phyloP scores from a whole-genome alignment of 2,113 vertebrate species.

The Labeo rohita region DNA sequence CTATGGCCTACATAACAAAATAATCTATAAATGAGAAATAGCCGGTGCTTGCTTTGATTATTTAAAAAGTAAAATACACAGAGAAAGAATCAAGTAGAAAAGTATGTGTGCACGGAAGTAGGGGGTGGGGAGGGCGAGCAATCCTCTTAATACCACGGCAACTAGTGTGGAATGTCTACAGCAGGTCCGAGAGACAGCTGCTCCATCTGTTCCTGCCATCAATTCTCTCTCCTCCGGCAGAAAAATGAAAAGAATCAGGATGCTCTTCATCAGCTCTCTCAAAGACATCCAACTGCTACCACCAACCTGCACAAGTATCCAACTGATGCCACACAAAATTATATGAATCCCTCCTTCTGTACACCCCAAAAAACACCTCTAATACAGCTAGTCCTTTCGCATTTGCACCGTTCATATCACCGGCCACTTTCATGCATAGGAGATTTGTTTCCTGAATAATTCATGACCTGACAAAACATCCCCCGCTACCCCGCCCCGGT shows the following conservation, averaged over 20 bases:
- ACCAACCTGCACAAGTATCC: constrained; percentile 16
- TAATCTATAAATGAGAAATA: constrained; percentile 24
- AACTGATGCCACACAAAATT: constrained; percentile 22
- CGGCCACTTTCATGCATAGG: constrained; percentile 11
- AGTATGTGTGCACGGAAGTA: constrained; percentile 3
- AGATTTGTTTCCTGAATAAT: constrained; percentile 44
- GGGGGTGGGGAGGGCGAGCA: constrained; percentile 27
- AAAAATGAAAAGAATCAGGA: constrained; percentile 66
- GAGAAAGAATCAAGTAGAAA: constrained; percentile 3
- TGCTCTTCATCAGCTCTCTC: constrained; percentile 46
- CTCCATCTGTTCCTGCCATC: constrained; percentile 70
- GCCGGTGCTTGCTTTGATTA: not conserved
- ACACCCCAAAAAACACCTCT: not conserved
- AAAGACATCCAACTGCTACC: constrained; percentile 50
- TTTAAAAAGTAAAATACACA: constrained; percentile 19
- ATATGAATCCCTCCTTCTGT: not conserved
- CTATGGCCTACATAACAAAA: constrained; percentile 31
- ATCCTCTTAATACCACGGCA: constrained; percentile 59
- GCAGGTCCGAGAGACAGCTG: constrained; percentile 71
- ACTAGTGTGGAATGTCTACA: constrained; percentile 69
- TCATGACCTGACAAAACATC: constrained; percentile 42
- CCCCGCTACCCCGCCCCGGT: not conserved
- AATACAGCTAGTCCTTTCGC: constrained; percentile 44
- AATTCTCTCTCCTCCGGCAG: constrained; percentile 52
- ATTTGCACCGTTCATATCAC: constrained; percentile 6